These are phyloP conservation scores for Hemithea aestivaria DNA, from an alignment of 2,888 invertebrate species.

Conservation along the genomic window DNA sequence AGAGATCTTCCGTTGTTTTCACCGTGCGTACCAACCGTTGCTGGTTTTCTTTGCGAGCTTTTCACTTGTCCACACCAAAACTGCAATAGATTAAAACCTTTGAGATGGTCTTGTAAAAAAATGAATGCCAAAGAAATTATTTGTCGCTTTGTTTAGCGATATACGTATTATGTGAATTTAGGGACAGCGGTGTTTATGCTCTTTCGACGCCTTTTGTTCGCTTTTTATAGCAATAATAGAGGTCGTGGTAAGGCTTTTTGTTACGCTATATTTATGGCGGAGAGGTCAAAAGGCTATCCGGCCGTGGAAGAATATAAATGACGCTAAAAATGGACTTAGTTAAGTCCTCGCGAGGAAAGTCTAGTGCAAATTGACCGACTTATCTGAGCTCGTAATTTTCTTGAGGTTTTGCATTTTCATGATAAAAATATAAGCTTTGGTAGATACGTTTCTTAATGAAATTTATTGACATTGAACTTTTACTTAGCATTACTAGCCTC, in stretches of 20 bases:
- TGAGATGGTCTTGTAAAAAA: conserved; percentile 5
- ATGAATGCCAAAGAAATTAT: conserved; percentile 37
- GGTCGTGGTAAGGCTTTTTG: conserved; percentile 22
- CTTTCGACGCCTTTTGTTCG: conserved; percentile 38
- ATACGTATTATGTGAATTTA: conserved; percentile 39
- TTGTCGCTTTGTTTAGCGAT: conserved; percentile 47
- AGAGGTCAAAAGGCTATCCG: conserved; percentile 22
- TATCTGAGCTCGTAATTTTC: too few relatives aligned
- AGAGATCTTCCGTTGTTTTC: conserved; percentile 30
- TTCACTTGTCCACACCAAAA: neutral
- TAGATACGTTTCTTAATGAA: too few relatives aligned
- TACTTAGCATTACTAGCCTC: too few relatives aligned
- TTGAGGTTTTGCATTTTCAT: too few relatives aligned
- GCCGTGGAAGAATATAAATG: conserved; percentile 18
- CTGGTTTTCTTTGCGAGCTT: conserved; percentile 12
- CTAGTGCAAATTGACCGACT: conserved; percentile 6
- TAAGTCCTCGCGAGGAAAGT: conserved; percentile 11
- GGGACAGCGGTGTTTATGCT: conserved; percentile 38
- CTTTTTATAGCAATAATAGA: conserved; percentile 25
- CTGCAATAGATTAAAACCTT: conserved; percentile 25
- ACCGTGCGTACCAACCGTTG: conserved; percentile 29
- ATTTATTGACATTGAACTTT: too few relatives aligned
- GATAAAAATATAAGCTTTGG: too few relatives aligned
- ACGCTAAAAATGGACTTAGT: conserved; percentile 15
- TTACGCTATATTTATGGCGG: conserved; percentile 23